A percentile compares a stretch with the other conserved stretches of the same genome.
These are phyloP conservation scores for Hofmannophila pseudospretella DNA, from an alignment of 2,888 invertebrate genomes.

Conservation along the genomic window DNA sequence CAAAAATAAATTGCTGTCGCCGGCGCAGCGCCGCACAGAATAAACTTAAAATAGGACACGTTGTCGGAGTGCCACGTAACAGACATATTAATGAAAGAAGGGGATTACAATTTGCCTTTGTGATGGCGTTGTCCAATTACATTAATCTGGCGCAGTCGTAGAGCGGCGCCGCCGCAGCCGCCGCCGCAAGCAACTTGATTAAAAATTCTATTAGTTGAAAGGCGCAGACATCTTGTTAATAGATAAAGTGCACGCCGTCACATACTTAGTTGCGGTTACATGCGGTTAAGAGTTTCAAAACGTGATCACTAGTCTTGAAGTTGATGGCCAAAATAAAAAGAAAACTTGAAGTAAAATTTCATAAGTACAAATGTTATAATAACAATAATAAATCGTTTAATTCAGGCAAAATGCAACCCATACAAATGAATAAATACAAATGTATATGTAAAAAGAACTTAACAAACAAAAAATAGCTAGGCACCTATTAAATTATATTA, in stretches of 20 bases:
- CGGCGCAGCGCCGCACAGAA: constrained; percentile 28
- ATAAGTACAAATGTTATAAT: too few relatives aligned
- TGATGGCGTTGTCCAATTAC: constrained; percentile 74
- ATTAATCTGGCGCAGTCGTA: constrained; percentile 70
- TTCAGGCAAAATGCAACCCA: too few relatives aligned
- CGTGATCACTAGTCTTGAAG: too few relatives aligned
- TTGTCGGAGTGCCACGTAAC: constrained; percentile 56
- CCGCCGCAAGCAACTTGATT: constrained; percentile 72
- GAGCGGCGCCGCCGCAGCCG: constrained; percentile 33
- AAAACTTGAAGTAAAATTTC: too few relatives aligned
- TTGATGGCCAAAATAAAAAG: too few relatives aligned
- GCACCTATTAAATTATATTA: too few relatives aligned
- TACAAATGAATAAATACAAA: too few relatives aligned
- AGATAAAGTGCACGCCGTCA: constrained; percentile 60
- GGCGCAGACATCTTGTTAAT: constrained; percentile 66
- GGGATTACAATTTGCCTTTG: constrained; percentile 77
- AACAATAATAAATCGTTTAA: too few relatives aligned
- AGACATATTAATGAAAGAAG: constrained; percentile 64
- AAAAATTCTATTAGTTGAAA: constrained; percentile 77
- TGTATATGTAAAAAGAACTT: too few relatives aligned
- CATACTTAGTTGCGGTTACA: constrained; percentile 30
- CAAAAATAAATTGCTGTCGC: constrained; percentile 33
- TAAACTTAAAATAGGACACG: constrained; percentile 54
- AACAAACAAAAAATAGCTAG: too few relatives aligned
- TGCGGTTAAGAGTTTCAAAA: background rate